A percentile compares a stretch with the other conserved stretches of the same genome.
Conservation (phyloP, 30 jellyfish, hydroid and myxozoan genomes). For the Hydractinia symbiolongicarpus region DNA sequence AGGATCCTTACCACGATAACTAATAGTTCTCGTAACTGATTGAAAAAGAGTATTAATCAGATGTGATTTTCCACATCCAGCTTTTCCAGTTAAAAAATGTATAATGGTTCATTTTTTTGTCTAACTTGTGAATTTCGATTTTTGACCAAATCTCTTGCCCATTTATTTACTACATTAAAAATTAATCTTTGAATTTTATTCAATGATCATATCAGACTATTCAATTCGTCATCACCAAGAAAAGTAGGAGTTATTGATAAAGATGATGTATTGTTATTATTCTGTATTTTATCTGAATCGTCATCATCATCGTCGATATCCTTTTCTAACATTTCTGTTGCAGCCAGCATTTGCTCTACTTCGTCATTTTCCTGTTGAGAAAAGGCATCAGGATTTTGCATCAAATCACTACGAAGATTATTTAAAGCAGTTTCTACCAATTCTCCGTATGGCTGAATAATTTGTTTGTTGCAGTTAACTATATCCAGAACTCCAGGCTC, state of each 20-base stretch:
- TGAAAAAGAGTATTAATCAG: slow-evolving; percentile 17
- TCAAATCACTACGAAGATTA: neutral
- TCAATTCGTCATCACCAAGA: neutral
- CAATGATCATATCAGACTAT: neutral
- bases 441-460: slow-evolving; percentile 8
- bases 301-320: neutral
- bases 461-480: slow-evolving; percentile 3
- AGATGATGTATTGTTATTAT: neutral
- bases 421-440: neutral
- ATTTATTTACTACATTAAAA: neutral
- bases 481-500: slow-evolving; percentile 19
- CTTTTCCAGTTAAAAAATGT: slow-evolving; percentile 23
- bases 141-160: slow-evolving; percentile 11
- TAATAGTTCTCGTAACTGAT: slow-evolving; percentile 7
- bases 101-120: slow-evolving; percentile 13
- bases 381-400: neutral
- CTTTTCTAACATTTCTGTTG: neutral
- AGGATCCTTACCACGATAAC: slow-evolving; percentile 5
- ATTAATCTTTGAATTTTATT: slow-evolving; percentile 1
- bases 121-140: slow-evolving; percentile 22
- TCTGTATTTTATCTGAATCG: neutral
- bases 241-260: slow-evolving; percentile 1
- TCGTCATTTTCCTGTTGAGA: neutral
- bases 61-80: slow-evolving; percentile 30
- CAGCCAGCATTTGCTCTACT: neutral